These are phyloP conservation scores for Tautogolabrus adspersus DNA, from an alignment of 2,113 vertebrate species.

Conservation along the genomic window DNA sequence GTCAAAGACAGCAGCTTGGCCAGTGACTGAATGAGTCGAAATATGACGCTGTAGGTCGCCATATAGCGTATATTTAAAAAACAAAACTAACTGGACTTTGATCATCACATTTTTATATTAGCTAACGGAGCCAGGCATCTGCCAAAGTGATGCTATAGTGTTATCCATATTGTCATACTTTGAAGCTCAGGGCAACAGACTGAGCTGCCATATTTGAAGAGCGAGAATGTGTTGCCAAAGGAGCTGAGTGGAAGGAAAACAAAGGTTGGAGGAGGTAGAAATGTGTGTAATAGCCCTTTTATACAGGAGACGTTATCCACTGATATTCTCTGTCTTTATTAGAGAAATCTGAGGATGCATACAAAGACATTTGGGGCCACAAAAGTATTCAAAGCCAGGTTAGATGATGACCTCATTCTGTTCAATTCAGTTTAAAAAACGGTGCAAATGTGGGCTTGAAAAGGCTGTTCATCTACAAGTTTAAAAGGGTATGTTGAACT, in stretches of 20 bases:
- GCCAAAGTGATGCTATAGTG: no score
- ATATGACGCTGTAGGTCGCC: not conserved
- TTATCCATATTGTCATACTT: not conserved
- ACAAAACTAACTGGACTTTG: no score
- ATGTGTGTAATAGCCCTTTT: conserved; percentile 8
- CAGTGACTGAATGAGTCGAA: not conserved
- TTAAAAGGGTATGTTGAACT: not conserved
- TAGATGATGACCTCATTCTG: not conserved
- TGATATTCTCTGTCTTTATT: not conserved
- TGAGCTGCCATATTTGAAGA: not conserved
- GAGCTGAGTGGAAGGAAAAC: not conserved
- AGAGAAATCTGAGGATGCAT: not conserved
- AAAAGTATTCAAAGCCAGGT: not conserved
- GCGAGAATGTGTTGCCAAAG: not conserved
- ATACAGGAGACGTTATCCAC: not conserved
- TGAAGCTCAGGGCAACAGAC: not conserved
- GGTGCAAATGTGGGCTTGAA: not conserved
- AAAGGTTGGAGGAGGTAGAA: not conserved
- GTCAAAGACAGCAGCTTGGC: not conserved
- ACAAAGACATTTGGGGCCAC: not conserved
- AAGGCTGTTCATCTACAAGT: not conserved
- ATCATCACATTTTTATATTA: no score
- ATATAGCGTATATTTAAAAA: not conserved
- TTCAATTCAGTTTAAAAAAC: not conserved
- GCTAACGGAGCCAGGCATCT: no score